These are phyloP conservation scores for Drosophila mimetica DNA, from an alignment of 2,888 invertebrate species.

Conservation along the genomic window DNA sequence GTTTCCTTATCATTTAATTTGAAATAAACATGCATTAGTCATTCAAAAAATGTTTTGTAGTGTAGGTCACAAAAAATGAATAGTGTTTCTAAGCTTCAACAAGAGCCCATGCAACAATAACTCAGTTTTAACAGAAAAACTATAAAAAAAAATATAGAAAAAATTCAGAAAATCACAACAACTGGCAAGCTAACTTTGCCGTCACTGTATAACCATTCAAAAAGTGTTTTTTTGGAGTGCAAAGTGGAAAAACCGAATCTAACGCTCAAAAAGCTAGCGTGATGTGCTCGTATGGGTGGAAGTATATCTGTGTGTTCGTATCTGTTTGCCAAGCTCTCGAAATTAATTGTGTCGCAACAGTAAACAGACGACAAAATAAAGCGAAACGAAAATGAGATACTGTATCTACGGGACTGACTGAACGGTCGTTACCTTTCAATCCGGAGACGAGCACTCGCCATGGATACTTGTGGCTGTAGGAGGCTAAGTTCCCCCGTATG, in stretches of 20 bases:
- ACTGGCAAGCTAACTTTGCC: background rate
- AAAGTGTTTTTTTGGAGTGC: conserved; percentile 50
- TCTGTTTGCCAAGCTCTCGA: conserved; percentile 52
- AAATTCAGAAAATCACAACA: background rate
- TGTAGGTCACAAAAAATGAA: background rate
- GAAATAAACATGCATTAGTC: background rate
- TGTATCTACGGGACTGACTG: conserved; percentile 13
- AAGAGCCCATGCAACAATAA: background rate
- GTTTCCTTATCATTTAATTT: background rate
- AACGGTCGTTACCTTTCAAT: conserved; percentile 88
- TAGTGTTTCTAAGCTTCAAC: background rate
- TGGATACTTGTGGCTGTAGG: conserved; percentile 93
- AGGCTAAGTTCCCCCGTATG: conserved; percentile 94
- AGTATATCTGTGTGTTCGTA: conserved; percentile 44
- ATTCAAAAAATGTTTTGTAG: background rate
- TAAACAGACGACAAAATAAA: conserved; percentile 31
- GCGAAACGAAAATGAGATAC: conserved; percentile 22
- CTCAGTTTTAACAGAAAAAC: background rate
- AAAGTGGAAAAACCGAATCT: conserved; percentile 45
- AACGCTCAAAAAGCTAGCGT: conserved; percentile 42
- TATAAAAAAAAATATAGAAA: background rate
- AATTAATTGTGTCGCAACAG: conserved; percentile 68
- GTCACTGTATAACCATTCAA: conserved; percentile 62
- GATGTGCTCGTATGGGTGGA: conserved; percentile 29
- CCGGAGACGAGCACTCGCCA: conserved; percentile 95